Evolutionary conservation across 1,140 invertebrate species (phyloP).

Genomic region (Coelopa frigida): DNA sequence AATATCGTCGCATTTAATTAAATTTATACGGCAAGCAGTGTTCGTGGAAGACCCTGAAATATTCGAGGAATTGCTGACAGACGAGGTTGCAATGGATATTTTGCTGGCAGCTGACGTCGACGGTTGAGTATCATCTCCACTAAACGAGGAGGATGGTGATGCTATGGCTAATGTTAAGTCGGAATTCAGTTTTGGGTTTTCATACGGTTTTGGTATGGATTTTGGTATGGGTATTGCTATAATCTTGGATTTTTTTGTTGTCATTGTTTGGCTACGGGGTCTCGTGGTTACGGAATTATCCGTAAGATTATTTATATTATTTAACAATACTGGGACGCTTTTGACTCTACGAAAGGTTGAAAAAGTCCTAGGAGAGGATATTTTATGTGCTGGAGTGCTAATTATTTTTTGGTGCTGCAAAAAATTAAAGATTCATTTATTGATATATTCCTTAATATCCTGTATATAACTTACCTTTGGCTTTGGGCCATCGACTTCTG

Average conservation of each 20-base stretch:
- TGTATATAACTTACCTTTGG: no score
- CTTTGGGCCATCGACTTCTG: no score
- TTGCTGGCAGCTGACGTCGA: no score
- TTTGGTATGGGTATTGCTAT: neutral
- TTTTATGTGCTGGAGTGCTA: no score
- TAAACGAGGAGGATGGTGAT: neutral
- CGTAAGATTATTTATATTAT: no score
- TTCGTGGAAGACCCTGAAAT: slow-evolving; percentile 6
- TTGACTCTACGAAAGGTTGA: slow-evolving; percentile 13
- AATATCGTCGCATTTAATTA: slow-evolving; percentile 39
- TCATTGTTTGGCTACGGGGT: slow-evolving; percentile 10
- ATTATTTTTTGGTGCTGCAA: no score
- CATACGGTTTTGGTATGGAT: neutral
- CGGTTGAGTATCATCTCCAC: neutral
- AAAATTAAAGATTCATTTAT: no score
- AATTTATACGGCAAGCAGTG: slow-evolving; percentile 20
- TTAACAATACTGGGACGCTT: slow-evolving; percentile 11
- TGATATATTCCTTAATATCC: no score
- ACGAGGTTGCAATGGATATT: neutral
- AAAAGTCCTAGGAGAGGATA: no score
- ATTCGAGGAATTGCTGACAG: neutral
- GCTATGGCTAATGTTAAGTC: neutral
- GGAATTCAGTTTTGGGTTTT: neutral
- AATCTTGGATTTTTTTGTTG: neutral
- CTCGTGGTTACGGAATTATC: no score